Evolutionary conservation across 1,140 invertebrate genomes (phyloP), one percentile per base, ranked within the genome.

Genomic region (Drepana arcuata): DNA sequence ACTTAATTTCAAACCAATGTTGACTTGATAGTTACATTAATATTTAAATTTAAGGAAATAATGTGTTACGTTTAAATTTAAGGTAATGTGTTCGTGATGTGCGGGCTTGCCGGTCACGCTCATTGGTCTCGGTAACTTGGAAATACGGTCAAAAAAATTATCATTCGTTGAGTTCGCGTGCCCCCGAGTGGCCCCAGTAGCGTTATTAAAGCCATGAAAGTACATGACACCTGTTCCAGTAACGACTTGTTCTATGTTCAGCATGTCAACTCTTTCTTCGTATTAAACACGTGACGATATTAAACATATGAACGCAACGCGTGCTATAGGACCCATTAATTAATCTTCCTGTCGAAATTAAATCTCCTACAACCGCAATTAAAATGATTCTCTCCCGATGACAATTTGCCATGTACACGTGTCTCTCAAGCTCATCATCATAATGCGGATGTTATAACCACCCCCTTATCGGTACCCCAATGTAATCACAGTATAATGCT

Each of bases 371-470:
- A 27, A 40, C 39, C 25, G 29, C 41, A 42, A 61, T 52, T 51
- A 47, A 56, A 21, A 33, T 41, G 18, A 41, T 45, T 54, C 64
- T 43, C 48, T 58, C 44, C 49, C 38, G 16, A 38, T 6, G 37
- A 50, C 34, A 45, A 52, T 53, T 53, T 33, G 45, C 34, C 59
- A 39, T 49, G 34, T 37, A 40, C 50, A 59, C 51, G 45, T 51
- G 51, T 32, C 38, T 24, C 16, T 28, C 7, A 26, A 28, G 9
- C 9, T 10, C 6, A 9, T 14, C 18, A 25, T 34, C 29, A 45
- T 21, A 26, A 34, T 43, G 36, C 18, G 14, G 14, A 31, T 28
- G 11, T 21, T 32, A 29, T 7, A 10, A 26, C 7, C 32, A 34
- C 40, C 35, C 40, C 48, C 24, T 28, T 16, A 29, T 35, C 36